Evolutionary conservation across 2,797 vertebrate genomes (phyloP).

Genomic region (Denticeps clupeoides): DNA sequence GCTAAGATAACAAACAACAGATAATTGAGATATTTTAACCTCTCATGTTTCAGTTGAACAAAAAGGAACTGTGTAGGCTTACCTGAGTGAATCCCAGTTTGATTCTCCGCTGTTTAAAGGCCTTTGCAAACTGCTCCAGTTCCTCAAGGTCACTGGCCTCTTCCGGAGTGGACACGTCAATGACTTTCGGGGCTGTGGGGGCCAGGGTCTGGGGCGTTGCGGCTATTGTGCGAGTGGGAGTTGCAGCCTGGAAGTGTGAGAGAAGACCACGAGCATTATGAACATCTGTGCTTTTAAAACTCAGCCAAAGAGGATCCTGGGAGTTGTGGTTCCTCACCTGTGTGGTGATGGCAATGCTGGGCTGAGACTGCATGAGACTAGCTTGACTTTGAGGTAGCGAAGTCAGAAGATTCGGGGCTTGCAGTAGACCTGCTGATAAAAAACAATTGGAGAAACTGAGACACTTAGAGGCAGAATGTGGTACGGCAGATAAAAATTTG

Average conservation of each 20-base stretch:
- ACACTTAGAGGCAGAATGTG: not conserved
- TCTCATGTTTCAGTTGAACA: too few relatives aligned
- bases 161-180: conserved; percentile 69
- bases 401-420: conserved; percentile 76
- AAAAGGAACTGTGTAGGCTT: too few relatives aligned
- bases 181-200: conserved; percentile 68
- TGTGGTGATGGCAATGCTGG: conserved; percentile 72
- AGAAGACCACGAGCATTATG: too few relatives aligned
- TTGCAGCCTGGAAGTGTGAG: conserved; percentile 76
- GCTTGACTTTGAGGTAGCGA: conserved; percentile 84
- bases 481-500: too few relatives aligned
- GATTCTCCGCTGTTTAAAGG: conserved; percentile 82
- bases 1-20: too few relatives aligned
- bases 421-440: conserved; percentile 62
- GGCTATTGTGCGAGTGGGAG: conserved; percentile 77
- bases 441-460: not conserved
- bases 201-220: too few relatives aligned
- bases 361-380: conserved; percentile 73
- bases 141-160: conserved; percentile 83
- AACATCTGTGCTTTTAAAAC: too few relatives aligned
- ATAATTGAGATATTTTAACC: too few relatives aligned
- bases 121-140: conserved; percentile 82
- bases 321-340: conserved; percentile 51
- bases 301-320: too few relatives aligned
- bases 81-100: conserved; percentile 90